Evolutionary conservation across 2,888 invertebrate species (phyloP).

Genomic region (Dromius quadrimaculatus): DNA sequence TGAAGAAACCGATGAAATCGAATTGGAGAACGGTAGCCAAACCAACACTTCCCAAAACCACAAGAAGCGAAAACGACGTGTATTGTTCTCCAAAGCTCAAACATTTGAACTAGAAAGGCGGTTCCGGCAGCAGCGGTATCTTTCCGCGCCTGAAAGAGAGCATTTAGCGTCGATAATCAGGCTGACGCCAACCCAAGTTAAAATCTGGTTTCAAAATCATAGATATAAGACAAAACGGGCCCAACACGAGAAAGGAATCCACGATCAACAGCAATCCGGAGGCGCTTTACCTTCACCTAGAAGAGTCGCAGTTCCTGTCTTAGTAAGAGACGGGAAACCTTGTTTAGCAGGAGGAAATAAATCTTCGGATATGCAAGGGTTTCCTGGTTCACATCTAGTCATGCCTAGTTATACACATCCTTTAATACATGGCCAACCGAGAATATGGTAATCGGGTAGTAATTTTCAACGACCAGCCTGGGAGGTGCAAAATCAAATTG

Average conservation of each 20-base stretch:
- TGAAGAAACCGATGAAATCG: constrained; percentile 69
- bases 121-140: constrained; percentile 95
- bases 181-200: constrained; percentile 96
- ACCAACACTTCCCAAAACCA: constrained; percentile 67
- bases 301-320: constrained; percentile 92
- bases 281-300: constrained; percentile 80
- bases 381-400: constrained; percentile 60
- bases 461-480: constrained; percentile 8
- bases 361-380: constrained; percentile 56
- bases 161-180: constrained; percentile 95
- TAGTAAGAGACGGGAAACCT: constrained; percentile 95
- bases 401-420: constrained; percentile 64
- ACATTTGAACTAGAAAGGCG: constrained; percentile 95
- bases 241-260: constrained; percentile 89
- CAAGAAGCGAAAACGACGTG: constrained; percentile 95
- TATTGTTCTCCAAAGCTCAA: constrained; percentile 97
- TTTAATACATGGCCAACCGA: constrained; percentile 66
- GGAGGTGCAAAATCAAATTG: constrained; percentile 25
- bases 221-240: constrained; percentile 98
- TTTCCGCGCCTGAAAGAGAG: constrained; percentile 97
- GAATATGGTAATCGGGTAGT: constrained; percentile 62
- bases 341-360: constrained; percentile 74
- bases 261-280: constrained; percentile 70
- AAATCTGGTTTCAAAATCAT: constrained; percentile 99
- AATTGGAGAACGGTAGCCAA: constrained; percentile 64